phyloP scores from a whole-genome alignment of 2,888 invertebrate genomes.

The Rhimphoctona megacephalus region DNA sequence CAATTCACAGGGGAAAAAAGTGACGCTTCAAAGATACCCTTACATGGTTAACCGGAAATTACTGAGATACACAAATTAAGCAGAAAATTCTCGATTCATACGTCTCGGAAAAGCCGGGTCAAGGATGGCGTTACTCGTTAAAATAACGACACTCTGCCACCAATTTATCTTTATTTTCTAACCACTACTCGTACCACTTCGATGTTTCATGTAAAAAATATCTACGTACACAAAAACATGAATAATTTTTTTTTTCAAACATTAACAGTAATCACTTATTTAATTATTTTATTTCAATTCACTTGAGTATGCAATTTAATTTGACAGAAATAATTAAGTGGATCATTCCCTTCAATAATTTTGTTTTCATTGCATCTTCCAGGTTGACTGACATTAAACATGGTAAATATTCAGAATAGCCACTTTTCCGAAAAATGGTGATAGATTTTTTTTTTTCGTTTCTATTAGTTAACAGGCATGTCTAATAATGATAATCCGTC shows the following conservation, averaged over 20 bases:
- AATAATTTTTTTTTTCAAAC: not conserved
- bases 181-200: not conserved
- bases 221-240: not conserved
- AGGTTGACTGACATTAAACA: too few species aligned
- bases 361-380: too few species aligned
- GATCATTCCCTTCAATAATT: not conserved
- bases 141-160: not conserved
- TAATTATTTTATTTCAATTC: not conserved
- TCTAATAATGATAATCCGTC: too few species aligned
- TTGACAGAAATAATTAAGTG: not conserved
- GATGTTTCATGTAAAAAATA: not conserved
- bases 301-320: not conserved
- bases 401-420: too few species aligned
- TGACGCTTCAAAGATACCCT: not conserved
- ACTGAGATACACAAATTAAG: not conserved
- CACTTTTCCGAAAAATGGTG: too few species aligned
- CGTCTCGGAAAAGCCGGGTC: conserved; percentile 17
- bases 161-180: not conserved
- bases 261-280: not conserved
- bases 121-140: conserved; percentile 20
- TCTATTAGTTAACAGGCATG: too few species aligned
- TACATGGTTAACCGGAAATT: conserved; percentile 34
- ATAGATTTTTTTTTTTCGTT: too few species aligned
- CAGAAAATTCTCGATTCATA: conserved; percentile 5
- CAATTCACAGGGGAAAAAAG: conserved; percentile 23